Base-by-base conservation (phyloP, 2,797 vertebrate genomes). In the Myotis planiceps region DNA sequence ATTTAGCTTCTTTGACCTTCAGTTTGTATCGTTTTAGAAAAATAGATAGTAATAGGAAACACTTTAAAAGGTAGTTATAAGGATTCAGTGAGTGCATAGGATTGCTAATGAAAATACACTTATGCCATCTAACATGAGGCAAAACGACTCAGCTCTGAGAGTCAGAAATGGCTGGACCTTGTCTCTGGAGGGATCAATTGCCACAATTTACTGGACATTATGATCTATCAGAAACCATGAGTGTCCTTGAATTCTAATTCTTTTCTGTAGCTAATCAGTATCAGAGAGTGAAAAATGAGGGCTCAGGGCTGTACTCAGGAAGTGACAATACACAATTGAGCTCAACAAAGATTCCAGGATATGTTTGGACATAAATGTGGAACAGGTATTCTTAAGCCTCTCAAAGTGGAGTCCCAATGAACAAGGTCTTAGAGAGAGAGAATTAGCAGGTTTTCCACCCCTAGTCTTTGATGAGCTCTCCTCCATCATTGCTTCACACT, bases 231-330 rank as follows among this genome's bases (percentile, higher is more conserved):
- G 42, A n/a, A 80, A 49, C 1, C 0, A 14, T 23, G 1, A 76
- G 27, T 25, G 1, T 21, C 4, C 9, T 92, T 88, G 21, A 68
- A 78, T 75, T 90, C 42, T 92, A 75, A 75, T 71, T 71, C 10
- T 84, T 81, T 88, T 68, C 37, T 37, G 15, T 42, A 92, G 45
- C n/a, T 87, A 90, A 84, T 76, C 10, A 58, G 53, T 86, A 93
- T 39, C 5, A 14, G 6, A 2, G n/a, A 25, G 4, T 21, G 4
- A 13, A 42, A 27, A 39, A n/a, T n/a, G 34, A 29, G 39, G 15
- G 6, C 25, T 71, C 14, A 3, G 58, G 55, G 9, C 18, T 71
- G 0, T 49, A 21, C 14, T 72, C 12, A 47, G 21, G 32, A 69
- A 79, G 15, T 51, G 8, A 84, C 2, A 72, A 34, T 39, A 92